Base-by-base conservation (phyloP, 1,140 invertebrate species). In the Cylas formicarius region DNA sequence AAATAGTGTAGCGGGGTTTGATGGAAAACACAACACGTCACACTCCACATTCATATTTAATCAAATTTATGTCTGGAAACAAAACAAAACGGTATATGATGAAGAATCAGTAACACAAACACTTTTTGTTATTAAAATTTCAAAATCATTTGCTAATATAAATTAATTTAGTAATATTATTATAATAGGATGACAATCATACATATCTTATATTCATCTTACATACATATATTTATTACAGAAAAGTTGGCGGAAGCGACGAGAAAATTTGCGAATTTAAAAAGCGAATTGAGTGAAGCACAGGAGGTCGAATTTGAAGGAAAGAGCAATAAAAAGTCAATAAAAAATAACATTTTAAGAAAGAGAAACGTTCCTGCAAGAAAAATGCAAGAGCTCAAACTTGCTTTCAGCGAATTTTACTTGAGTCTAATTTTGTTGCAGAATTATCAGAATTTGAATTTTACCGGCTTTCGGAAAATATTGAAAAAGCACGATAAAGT, bases 401-500 rank as follows among this genome's bases (percentile, higher is more conserved):
- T 99, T 47, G 97, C 95, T 0, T 99, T 97, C 67, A 96, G 91
- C 60, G 97, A 99, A 74, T 99, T 98, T 70, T 99, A 99, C 67
- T 74, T 99, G 2, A 96, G 90, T 59, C 65, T 99, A 17, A 96
- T 99, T 55, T 74, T 99, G 2, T 71, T 90, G 29, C 86, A 90
- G 60, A 90, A 89, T 59, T 90, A 89, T 60, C 86, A 90, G 62
- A 97, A 95, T 68, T 72, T 99, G 13, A 99, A 99, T 72, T 96
- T 93, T 58, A 99, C 96, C 10, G 97, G 97, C 0, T 99, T 99
- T 72, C 78, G 96, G 43, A 99, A 99, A 72, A 99, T 99, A 62
- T 75, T 99, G n/a, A 99, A 99, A 67, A 99, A 99, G 71, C 96
- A 99, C 68, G 97, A 99, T 69, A 99, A 99, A 78, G 87, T 97